Evolutionary conservation across 1,140 invertebrate genomes (phyloP).

Genomic region (Macrostomum lignano): DNA sequence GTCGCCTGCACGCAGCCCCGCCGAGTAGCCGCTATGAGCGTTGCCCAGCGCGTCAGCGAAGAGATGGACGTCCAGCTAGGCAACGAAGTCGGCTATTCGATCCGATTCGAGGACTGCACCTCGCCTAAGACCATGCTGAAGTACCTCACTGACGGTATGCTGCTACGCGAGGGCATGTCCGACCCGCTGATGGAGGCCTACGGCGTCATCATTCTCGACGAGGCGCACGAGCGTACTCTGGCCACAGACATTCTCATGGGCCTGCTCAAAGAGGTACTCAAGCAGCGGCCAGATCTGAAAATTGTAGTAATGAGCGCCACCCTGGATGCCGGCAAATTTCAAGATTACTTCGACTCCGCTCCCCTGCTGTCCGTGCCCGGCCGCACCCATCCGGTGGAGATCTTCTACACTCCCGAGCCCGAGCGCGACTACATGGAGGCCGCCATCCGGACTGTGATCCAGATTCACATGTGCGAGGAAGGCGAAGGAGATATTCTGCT

Average conservation of each 20-base stretch:
- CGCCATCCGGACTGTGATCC: constrained; percentile 83
- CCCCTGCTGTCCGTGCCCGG: constrained; percentile 94
- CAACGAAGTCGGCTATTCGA: constrained; percentile 93
- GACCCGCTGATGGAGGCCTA: constrained; percentile 87
- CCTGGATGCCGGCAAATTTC: constrained; percentile 96
- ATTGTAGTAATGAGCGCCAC: constrained; percentile 98
- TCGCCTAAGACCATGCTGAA: constrained; percentile 61
- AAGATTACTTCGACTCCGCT: constrained; percentile 88
- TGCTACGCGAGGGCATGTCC: constrained; percentile 90
- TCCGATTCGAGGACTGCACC: constrained; percentile 96
- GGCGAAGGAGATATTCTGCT: constrained; percentile 63
- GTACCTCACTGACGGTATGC: constrained; percentile 96
- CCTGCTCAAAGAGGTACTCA: constrained; percentile 74
- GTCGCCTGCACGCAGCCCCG: constrained; percentile 91
- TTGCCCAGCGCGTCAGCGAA: constrained; percentile 82
- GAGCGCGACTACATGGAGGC: constrained; percentile 93
- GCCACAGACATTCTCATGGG: constrained; percentile 98
- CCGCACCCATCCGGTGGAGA: constrained; percentile 77
- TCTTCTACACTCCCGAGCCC: constrained; percentile 94
- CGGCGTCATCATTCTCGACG: constrained; percentile 70
- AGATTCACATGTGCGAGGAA: constrained; percentile 97
- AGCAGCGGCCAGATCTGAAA: constrained; percentile 69
- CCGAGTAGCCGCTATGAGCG: constrained; percentile 91
- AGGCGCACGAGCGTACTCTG: constrained; percentile 89
- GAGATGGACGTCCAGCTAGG: constrained; percentile 93